A percentile compares a stretch with the other conserved stretches of the same genome.
Conservation (phyloP, 2,113 vertebrate genomes). For the Prionailurus bengalensis region DNA sequence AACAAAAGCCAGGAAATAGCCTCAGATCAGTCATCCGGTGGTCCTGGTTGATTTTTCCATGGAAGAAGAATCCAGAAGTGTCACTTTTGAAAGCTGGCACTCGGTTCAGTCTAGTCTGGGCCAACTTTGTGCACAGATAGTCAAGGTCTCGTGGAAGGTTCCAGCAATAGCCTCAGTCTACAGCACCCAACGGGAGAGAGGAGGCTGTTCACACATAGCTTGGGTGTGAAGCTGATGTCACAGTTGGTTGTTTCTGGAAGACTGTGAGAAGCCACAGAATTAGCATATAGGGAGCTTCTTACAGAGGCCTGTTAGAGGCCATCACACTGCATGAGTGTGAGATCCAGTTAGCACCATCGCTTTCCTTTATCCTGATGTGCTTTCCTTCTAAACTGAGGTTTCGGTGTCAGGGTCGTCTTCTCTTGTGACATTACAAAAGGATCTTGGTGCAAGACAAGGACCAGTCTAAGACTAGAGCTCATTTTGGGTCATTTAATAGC, state of each 20-base stretch:
- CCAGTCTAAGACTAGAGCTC: background rate
- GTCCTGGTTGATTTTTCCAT: background rate
- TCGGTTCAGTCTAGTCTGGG: background rate
- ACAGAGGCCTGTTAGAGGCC: background rate
- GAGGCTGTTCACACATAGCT: background rate
- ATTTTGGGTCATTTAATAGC: background rate
- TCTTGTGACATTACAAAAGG: background rate
- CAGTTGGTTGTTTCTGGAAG: conserved; percentile 15
- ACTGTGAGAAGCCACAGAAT: background rate
- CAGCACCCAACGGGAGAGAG: background rate
- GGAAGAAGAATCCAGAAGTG: background rate
- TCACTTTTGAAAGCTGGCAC: background rate
- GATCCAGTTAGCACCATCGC: background rate
- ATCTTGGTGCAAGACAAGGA: background rate
- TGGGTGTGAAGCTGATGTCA: background rate
- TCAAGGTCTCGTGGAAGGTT: background rate
- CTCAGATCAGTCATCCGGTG: background rate
- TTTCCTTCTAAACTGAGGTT: background rate
- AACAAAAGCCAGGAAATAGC: background rate
- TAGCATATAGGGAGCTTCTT: background rate
- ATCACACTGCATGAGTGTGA: background rate
- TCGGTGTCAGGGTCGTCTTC: background rate
- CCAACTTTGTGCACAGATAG: background rate
- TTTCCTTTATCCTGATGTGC: background rate
- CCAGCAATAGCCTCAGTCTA: background rate